Evolutionary conservation across 2,113 vertebrate genomes (phyloP), one percentile per base, ranked within the genome.

Genomic region (Mormyrus iriodes): DNA sequence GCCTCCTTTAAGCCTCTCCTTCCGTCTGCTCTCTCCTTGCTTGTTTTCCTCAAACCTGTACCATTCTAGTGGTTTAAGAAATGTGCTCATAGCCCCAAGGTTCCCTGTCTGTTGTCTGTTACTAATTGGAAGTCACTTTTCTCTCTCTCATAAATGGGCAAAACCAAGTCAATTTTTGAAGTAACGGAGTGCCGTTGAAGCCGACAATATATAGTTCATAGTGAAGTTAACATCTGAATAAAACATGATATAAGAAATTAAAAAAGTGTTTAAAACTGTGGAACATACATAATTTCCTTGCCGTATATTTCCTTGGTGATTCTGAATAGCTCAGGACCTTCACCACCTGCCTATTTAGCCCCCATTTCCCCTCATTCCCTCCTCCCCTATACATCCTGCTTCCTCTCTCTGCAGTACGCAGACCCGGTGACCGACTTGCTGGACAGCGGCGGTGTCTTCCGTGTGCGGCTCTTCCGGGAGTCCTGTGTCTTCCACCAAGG

Each of bases 401-500:
- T n/a, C n/a, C 21, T 3, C 82, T 91, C 85, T 86, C 83, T 31
- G 12, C 92, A 98, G 97, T 97, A 97, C 27, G 97, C 97, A 0
- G 97, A 98, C 93, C 97, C 97, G 0, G 97, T 97, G 90, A 97
- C 97, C 0, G 97, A 98, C 92, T 95, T 97, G 92, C 94, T 98
- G 93, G 97, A 98, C 90, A 95, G 95, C 49, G 93, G 94, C 35
- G 95, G 96, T 0, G 96, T 97, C 46, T 97, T 98, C 92, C 94
- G 97, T 90, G 79, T 96, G 82, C 96, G 97, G 84, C 94, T 97
- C 0, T 98, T 98, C 93, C 96, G 97, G 39, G 97, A 98, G 91
- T 97, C 97, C 6, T 98, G 97, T 21, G 97, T 98, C n/a, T 98
- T 97, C 93, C 97, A 98, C 91, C 97, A 97, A 92, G 97, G 97